A percentile compares a stretch with the other conserved stretches of the same genome.
These are phyloP conservation scores for Coregonus suidteri DNA, from an alignment of 2,797 vertebrate genomes.

Conservation along the genomic window DNA sequence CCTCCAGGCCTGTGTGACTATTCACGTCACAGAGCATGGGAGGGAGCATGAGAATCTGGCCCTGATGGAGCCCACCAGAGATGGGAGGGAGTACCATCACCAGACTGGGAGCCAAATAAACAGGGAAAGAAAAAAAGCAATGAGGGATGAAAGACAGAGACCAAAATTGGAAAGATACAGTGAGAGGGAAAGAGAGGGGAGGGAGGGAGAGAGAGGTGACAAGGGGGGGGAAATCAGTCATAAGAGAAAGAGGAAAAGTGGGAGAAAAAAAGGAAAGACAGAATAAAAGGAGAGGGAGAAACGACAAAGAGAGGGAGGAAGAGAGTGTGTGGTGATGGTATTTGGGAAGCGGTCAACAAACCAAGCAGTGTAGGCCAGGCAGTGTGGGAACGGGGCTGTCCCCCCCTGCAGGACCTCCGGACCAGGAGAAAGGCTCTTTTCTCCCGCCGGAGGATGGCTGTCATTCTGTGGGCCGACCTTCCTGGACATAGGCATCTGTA, in stretches of 20 bases:
- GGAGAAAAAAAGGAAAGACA: neutral
- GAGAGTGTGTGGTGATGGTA: constrained; percentile 16
- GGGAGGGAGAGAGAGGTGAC: neutral
- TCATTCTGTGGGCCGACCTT: constrained; percentile 49
- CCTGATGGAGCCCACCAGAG: constrained; percentile 6
- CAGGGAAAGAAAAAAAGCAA: neutral
- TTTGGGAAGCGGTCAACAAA: constrained; percentile 43
- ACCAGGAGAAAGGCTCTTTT: constrained; percentile 25
- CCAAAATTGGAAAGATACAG: neutral
- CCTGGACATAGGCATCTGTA: constrained; percentile 35
- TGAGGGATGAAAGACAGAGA: neutral
- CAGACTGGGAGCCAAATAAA: neutral
- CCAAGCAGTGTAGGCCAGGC: neutral
- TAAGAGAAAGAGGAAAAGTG: neutral
- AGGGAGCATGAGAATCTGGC: too few species aligned
- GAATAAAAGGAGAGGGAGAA: constrained; percentile 8
- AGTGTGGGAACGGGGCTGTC: constrained; percentile 60
- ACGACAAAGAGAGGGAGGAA: neutral
- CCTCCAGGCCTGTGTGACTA: constrained; percentile 13
- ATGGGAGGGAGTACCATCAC: neutral
- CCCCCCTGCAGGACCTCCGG: constrained; percentile 49
- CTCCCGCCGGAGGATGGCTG: constrained; percentile 36
- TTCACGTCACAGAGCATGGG: constrained; percentile 13
- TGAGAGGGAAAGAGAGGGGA: neutral
- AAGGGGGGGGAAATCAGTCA: neutral